A percentile compares a stretch with the other conserved stretches of the same genome.
Conservation (phyloP, 2,797 vertebrate species). For the Acanthopagrus latus region DNA sequence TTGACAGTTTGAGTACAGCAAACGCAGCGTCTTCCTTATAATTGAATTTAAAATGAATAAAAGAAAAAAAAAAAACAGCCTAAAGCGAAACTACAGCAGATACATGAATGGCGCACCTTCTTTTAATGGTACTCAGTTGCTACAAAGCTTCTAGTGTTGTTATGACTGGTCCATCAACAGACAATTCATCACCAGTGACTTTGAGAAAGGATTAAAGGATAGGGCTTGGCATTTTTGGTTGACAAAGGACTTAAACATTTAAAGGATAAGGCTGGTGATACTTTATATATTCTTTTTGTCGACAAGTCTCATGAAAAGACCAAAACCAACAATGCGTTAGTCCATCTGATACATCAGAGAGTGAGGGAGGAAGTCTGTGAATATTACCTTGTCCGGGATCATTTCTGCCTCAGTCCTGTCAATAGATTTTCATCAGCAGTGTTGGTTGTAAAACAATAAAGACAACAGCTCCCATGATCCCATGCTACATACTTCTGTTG, state of each 20-base stretch:
- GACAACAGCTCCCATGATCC: no score
- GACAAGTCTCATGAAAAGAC: background rate
- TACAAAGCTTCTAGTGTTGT: background rate
- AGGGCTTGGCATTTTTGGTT: background rate
- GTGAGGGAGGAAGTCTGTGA: no score
- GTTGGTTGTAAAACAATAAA: no score
- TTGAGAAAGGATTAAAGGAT: constrained; percentile 3
- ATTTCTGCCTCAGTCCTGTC: no score
- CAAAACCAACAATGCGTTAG: background rate
- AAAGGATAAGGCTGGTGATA: background rate
- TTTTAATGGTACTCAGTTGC: background rate
- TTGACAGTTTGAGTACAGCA: constrained; percentile 65
- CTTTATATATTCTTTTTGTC: background rate
- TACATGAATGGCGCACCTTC: background rate
- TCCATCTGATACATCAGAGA: background rate
- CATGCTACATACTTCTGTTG: no score
- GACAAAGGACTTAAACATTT: background rate
- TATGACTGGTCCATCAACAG: background rate
- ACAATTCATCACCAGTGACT: background rate
- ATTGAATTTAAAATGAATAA: constrained; percentile 12
- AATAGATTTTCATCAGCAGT: no score
- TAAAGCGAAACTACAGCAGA: constrained; percentile 13
- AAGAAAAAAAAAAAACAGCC: background rate
- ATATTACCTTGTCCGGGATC: background rate
- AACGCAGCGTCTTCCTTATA: constrained; percentile 16